Evolutionary conservation across 2,888 invertebrate genomes (phyloP), one percentile per base, ranked within the genome.

Genomic region (Augiades crinisus): DNA sequence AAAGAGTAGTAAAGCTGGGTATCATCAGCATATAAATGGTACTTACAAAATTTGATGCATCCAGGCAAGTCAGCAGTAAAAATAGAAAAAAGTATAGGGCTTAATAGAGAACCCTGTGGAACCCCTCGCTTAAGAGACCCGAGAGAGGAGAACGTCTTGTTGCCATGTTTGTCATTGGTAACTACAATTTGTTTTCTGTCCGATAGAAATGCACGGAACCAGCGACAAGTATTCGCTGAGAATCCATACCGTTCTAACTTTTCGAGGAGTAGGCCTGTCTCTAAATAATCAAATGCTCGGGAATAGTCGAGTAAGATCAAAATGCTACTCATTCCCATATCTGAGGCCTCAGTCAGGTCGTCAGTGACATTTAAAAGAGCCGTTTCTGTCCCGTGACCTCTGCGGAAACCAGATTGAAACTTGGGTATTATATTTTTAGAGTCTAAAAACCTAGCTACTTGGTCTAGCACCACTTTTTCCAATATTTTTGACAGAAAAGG

Each of bases 361-460:
- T 59, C 55, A 2, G 38, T 44, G 7, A 59, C 53, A 17, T 51
- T 40, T 14, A 54, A 21, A 1, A 59, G 31, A 2, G 59, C 56
- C 6, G 54, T n/a, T n/a, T n/a, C n/a, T n/a, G n/a, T n/a, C 13
- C 55, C 47, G 33, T 56, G 50, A 1, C 27, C 33, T n/a, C 34
- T 44, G 2, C 58, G 46, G 30, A 58, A 58, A 5, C 56, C 56
- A 1, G 53, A 56, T 14, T 56, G 56, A 7, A 5, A 36, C 17
- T 38, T 41, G 0, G 58, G 56, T 2, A 59, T 10, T 6, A 55
- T 44, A 8, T 43, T n/a, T 3, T 53, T 31, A 8, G 12, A 24
- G 17, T 59, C 55, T 10, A 59, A n/a, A 13, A 24, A 59, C 4
- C 37, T 6, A 0, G 14, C 30, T 0, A 55, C n/a, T 41, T 58